A percentile compares a stretch with the other conserved stretches of the same genome.
Conservation (phyloP, 1,140 invertebrate genomes). For the Apis laboriosa region DNA sequence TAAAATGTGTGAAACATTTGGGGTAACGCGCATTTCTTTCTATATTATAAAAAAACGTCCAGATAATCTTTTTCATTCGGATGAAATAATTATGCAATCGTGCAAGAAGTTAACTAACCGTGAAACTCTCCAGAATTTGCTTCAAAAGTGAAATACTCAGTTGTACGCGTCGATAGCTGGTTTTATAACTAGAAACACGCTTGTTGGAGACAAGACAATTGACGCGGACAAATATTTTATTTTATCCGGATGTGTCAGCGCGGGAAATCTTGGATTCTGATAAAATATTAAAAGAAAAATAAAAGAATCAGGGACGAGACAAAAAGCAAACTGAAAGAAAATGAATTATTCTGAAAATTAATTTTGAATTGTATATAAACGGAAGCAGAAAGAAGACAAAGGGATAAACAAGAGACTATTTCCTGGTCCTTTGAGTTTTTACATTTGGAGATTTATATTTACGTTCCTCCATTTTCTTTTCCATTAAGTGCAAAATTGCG, state of each 20-base stretch:
- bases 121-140: background rate
- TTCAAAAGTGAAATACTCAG: background rate
- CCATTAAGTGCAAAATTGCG: too few species aligned
- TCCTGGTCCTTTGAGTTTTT: too few species aligned
- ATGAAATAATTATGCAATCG: constrained; percentile 15
- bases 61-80: background rate
- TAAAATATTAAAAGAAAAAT: background rate
- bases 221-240: constrained; percentile 4
- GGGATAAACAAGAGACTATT: too few species aligned
- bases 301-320: background rate
- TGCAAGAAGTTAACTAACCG: background rate
- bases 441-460: too few species aligned
- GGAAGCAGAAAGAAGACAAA: too few species aligned
- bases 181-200: constrained; percentile 3
- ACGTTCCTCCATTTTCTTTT: too few species aligned
- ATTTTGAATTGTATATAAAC: too few species aligned
- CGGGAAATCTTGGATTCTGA: background rate
- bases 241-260: background rate
- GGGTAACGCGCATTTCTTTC: too few species aligned
- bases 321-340: background rate
- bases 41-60: background rate
- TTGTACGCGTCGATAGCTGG: background rate
- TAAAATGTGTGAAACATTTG: too few species aligned
- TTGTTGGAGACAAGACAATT: too few species aligned
- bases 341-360: too few species aligned